Conservation (phyloP, 2,113 vertebrate species). For the Odocoileus hemionus region DNA sequence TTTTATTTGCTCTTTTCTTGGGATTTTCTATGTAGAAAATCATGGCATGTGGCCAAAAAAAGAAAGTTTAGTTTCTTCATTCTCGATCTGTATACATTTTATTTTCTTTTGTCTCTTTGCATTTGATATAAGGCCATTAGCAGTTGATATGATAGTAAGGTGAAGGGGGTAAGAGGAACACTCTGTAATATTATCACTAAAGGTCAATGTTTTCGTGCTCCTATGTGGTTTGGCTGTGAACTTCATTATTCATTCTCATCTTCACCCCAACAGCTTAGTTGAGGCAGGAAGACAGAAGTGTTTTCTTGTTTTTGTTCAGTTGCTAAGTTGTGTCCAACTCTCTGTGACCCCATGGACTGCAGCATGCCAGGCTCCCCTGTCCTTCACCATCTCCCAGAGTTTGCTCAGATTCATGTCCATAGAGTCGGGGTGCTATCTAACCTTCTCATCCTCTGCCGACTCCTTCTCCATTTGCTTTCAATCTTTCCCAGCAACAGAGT, state of each 20-base stretch:
- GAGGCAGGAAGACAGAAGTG: neutral
- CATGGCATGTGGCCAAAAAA: neutral
- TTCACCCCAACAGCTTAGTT: neutral
- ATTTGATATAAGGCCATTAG: neutral
- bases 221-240: neutral
- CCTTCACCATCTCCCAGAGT: neutral
- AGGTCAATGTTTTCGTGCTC: neutral
- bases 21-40: neutral
- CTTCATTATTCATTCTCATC: neutral
- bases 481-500: neutral
- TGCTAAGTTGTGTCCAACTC: neutral
- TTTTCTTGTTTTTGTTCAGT: neutral
- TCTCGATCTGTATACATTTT: neutral
- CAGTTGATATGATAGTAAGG: neutral
- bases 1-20: neutral
- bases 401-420: neutral
- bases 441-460: neutral
- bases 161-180: neutral
- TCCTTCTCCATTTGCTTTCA: neutral
- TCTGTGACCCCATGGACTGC: neutral
- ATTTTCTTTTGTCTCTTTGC: neutral
- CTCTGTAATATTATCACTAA: neutral
- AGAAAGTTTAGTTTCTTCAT: neutral
- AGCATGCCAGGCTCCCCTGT: neutral
- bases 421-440: neutral